phyloP scores from a whole-genome alignment of 2,888 invertebrate genomes.

The Drosophila nr. perissopoda region DNA sequence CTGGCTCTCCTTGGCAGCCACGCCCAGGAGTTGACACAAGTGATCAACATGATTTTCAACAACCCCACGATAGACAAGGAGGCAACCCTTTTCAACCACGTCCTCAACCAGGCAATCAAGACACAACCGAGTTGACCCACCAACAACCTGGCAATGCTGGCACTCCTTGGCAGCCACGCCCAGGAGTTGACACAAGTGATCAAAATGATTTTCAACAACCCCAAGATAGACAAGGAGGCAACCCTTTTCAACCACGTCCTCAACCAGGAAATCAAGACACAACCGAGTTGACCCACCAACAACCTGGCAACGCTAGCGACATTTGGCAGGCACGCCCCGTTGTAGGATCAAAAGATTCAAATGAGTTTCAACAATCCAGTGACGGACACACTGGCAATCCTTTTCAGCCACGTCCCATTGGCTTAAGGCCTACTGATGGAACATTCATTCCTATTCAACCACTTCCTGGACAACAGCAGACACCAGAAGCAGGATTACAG shows the following conservation, averaged over 20 bases:
- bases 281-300: constrained; percentile 6
- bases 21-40: constrained; percentile 26
- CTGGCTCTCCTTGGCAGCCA: constrained; percentile 16
- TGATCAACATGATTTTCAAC: not conserved
- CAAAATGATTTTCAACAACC: constrained; percentile 8
- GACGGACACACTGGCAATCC: not conserved
- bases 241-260: constrained; percentile 1
- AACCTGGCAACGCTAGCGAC: not conserved
- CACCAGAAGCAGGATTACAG: constrained; percentile 9
- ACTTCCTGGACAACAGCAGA: not conserved
- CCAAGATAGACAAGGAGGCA: not conserved
- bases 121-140: not conserved
- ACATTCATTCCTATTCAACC: constrained; percentile 6
- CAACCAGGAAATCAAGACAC: not conserved
- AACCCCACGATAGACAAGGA: not conserved
- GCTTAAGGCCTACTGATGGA: not conserved
- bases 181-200: constrained; percentile 3
- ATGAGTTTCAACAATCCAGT: constrained; percentile 1
- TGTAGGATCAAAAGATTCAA: constrained; percentile 3
- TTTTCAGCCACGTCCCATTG: constrained; percentile 7
- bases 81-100: not conserved
- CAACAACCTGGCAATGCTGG: constrained; percentile 14
- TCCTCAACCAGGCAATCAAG: constrained; percentile 3
- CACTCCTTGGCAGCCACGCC: constrained; percentile 40
- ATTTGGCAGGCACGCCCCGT: constrained; percentile 36